Base-by-base conservation (phyloP, 2,113 vertebrate genomes). In the Opisthocomus hoazin region DNA sequence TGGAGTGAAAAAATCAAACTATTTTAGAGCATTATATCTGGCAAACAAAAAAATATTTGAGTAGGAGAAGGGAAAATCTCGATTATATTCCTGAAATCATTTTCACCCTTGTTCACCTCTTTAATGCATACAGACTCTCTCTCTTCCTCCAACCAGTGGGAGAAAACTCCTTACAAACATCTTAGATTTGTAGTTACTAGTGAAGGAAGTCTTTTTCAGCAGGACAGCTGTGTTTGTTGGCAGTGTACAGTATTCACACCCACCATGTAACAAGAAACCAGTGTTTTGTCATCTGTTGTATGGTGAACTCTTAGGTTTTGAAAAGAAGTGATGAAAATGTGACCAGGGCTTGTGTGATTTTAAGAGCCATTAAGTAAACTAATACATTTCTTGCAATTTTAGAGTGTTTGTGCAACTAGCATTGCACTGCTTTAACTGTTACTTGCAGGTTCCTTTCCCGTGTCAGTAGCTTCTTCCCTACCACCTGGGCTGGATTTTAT, bases 171-270 rank as follows among this genome's bases (percentile, higher is more conserved):
- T 73, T 65, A 46, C 50, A 89, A 92, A 58, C 74, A 58, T 87
- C 41, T 87, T 43, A n/a, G 54, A 11, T 79, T 69, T 89, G 86
- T 85, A 66, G 61, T 64, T 63, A 26, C n/a, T 46, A 24, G 66
- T 82, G 70, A 76, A 64, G 81, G 74, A 92, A 89, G 69, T 16
- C 24, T 57, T 86, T 82, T 89, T 36, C 80, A 76, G 88, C 80
- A 84, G 96, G 76, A 76, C 95, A 95, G 73, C 95, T 94, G 92
- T 91, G 76, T 90, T 96, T 95, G 65, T 92, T 94, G 94, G 92
- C 94, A 93, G 8, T 14, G 16, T 41, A 36, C 48, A 21, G 32
- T 79, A 87, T 70, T 95, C 93, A 92, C 84, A 94, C 84, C 80
- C 87, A 89, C 86, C 58, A 29, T 24, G 86, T 50, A 95, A 95